Evolutionary conservation across 1,140 invertebrate species (phyloP).

Genomic region (Aphis craccivora): DNA sequence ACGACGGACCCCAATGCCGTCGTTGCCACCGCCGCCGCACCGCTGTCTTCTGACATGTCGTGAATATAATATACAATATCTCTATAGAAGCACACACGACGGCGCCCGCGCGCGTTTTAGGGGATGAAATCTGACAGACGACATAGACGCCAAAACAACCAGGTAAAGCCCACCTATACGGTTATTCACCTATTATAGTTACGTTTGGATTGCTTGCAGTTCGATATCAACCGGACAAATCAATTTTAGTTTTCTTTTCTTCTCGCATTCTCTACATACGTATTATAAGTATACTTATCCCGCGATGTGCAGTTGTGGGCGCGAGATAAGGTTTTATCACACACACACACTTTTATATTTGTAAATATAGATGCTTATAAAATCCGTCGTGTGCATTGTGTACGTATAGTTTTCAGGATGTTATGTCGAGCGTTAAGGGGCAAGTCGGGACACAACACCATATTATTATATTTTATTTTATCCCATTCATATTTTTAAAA

Average conservation of each 20-base stretch:
- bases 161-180: neutral
- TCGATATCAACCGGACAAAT: neutral
- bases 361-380: neutral
- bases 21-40: neutral
- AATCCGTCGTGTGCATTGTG: neutral
- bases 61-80: neutral
- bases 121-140: conserved; percentile 42
- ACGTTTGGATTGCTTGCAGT: neutral
- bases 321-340: conserved; percentile 32
- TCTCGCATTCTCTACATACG: neutral
- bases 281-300: neutral
- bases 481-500: conserved; percentile 1
- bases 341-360: neutral
- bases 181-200: neutral
- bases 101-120: neutral
- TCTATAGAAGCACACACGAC: neutral
- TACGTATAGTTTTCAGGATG: neutral
- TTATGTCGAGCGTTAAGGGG: neutral
- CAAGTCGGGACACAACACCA: neutral
- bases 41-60: neutral
- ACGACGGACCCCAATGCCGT: neutral
- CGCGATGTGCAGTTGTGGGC: neutral
- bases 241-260: conserved; percentile 26
- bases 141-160: neutral
- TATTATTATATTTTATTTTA: neutral